Conservation (phyloP, 2,888 invertebrate species). For the Agrilus mali region DNA sequence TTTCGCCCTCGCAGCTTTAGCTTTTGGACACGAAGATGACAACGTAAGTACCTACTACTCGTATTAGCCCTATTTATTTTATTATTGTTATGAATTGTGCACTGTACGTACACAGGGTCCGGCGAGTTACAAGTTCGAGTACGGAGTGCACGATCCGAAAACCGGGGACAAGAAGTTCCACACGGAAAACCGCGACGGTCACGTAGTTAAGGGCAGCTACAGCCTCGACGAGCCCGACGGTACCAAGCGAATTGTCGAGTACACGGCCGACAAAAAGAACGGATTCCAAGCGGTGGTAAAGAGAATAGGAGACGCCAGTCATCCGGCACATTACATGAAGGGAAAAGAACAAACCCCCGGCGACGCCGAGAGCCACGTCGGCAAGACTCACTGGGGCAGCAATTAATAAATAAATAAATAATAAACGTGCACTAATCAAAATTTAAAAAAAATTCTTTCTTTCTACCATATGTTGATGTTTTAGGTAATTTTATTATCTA, state of each 20-base stretch:
- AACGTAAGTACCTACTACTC: no score
- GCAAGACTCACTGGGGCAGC: constrained; percentile 14
- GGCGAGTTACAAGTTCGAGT: constrained; percentile 25
- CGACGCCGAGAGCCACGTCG: constrained; percentile 16
- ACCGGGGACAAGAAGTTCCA: constrained; percentile 30
- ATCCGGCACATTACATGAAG: constrained; percentile 20
- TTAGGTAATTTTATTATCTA: no score
- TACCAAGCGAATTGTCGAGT: constrained; percentile 30
- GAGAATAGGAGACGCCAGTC: constrained; percentile 24
- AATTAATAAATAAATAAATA: no score
- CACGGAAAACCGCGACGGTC: constrained; percentile 28
- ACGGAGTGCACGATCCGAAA: constrained; percentile 31
- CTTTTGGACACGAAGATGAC: no score
- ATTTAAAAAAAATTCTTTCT: no score
- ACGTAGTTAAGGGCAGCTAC: constrained; percentile 28
- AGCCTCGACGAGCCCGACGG: constrained; percentile 30
- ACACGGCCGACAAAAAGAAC: constrained; percentile 24
- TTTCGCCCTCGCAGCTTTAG: no score
- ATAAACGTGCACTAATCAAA: no score
- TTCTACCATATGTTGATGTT: no score
- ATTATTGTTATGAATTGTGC: no score
- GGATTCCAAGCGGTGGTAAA: constrained; percentile 28
- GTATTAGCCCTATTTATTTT: no score
- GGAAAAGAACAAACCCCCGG: neutral
- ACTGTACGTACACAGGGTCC: neutral